Evolutionary conservation across 2,797 vertebrate genomes (phyloP).

Genomic region (Girardinus metallicus): DNA sequence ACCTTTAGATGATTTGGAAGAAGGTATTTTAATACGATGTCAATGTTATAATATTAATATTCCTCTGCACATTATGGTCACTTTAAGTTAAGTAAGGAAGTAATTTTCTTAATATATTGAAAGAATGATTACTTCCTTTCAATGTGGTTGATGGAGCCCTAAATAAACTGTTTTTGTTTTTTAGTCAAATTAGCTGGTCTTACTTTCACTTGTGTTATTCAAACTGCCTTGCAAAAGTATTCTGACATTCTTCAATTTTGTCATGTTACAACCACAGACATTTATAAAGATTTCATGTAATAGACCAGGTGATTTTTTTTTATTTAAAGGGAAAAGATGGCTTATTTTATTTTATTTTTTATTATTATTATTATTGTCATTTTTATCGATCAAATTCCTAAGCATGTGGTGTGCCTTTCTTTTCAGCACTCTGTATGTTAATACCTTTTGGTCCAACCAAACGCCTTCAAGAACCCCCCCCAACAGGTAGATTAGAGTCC

Average conservation of each 20-base stretch:
- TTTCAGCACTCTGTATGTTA: neutral
- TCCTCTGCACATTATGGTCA: neutral
- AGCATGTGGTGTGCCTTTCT: neutral
- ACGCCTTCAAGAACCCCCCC: neutral
- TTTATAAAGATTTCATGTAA: neutral
- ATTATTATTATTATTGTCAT: neutral
- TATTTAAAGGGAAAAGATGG: neutral
- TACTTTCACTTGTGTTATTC: neutral
- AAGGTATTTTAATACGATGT: neutral
- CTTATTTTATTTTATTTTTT: neutral
- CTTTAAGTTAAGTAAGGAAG: neutral
- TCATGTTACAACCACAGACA: neutral
- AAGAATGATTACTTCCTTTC: neutral
- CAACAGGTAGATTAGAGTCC: neutral
- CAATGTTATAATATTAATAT: neutral
- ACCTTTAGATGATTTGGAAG: constrained; percentile 7
- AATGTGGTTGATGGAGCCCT: neutral
- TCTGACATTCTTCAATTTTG: neutral
- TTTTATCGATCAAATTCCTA: neutral
- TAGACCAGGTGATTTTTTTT: neutral
- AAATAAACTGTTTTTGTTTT: neutral
- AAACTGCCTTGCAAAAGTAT: neutral
- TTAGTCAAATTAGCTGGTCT: neutral
- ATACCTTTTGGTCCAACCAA: neutral
- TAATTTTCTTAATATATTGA: neutral